Evolutionary conservation across 2,888 invertebrate species (phyloP), one percentile per base, ranked within the genome.

Genomic region (Escarpia spicata): DNA sequence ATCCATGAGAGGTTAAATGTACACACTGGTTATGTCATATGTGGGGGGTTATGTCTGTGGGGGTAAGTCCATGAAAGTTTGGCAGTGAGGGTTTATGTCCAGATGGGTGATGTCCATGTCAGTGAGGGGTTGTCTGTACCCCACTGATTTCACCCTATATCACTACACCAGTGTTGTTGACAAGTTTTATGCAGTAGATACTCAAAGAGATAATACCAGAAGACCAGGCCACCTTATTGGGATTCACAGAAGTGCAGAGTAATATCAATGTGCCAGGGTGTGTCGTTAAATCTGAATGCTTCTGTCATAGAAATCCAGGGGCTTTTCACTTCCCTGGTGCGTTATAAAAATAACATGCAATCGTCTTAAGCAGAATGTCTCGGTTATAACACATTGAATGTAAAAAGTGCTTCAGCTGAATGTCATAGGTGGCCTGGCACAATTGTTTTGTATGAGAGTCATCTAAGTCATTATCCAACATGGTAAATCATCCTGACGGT

Each of bases 311-410:
- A 6, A 26, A 75, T 75, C 75, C 75, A 75, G 75, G 75, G 26
- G n/a, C 75, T 26, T 75, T 26, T 75, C 26, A 75, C 4, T 75
- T n/a, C 75, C 75, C 75, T 26, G 4, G 75, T 1, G n/a, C 19
- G 26, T 75, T n/a, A 26, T 26, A 6, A n/a, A 75, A 75, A 26
- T 75, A 75, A n/a, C 3, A n/a, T 3, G n/a, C 6, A 26, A 75
- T 26, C n/a, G 26, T 6, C 19, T 75, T 75, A 26, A 26, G 75
- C 75, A n/a, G 26, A 75, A 75, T 75, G 75, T n/a, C 75, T 75
- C n/a, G n/a, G 75, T 75, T 75, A 26, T 75, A 75, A 75, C n/a
- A 75, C 75, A 26, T 75, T 75, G 75, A 75, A 75, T 75, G 75
- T 26, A 19, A 75, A 19, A 75, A 75, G 75, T 75, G 75, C n/a